Evolutionary conservation across 2,797 vertebrate species (phyloP).

Genomic region (Propithecus deckenii): DNA sequence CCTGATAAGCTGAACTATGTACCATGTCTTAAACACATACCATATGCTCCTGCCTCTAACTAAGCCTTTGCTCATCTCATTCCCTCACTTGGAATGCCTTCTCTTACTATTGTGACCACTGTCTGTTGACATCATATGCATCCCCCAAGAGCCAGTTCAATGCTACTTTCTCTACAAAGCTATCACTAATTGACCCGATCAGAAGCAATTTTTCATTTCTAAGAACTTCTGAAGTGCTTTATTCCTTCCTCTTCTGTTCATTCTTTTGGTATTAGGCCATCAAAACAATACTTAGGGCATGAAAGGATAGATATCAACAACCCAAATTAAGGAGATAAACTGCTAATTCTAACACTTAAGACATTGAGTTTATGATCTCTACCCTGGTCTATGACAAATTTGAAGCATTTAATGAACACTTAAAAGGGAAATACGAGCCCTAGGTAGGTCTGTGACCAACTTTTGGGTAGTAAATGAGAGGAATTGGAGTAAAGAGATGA

Average conservation of each 20-base stretch:
- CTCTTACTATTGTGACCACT: not conserved
- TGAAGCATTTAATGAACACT: not conserved
- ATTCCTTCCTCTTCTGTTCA: not conserved
- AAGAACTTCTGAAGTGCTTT: not conserved
- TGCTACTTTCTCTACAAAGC: not conserved
- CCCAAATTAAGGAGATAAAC: not conserved
- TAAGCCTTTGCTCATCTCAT: not conserved
- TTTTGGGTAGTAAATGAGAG: not conserved
- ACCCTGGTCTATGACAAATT: not conserved
- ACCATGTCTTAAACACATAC: not conserved
- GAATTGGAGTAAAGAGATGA: not conserved
- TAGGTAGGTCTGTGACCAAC: not conserved
- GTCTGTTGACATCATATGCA: not conserved
- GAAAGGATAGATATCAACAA: not conserved
- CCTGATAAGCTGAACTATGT: not conserved
- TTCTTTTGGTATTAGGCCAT: not conserved
- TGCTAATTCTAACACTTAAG: not conserved
- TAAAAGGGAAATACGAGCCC: not conserved
- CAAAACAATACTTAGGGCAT: not conserved
- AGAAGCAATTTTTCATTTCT: not conserved
- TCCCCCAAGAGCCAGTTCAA: not conserved
- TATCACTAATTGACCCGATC: not conserved
- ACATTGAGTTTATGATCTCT: not conserved
- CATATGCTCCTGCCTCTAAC: not conserved
- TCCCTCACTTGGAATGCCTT: not conserved